These are phyloP conservation scores for Tetropium fuscum DNA, from an alignment of 2,888 invertebrate species.

Conservation along the genomic window DNA sequence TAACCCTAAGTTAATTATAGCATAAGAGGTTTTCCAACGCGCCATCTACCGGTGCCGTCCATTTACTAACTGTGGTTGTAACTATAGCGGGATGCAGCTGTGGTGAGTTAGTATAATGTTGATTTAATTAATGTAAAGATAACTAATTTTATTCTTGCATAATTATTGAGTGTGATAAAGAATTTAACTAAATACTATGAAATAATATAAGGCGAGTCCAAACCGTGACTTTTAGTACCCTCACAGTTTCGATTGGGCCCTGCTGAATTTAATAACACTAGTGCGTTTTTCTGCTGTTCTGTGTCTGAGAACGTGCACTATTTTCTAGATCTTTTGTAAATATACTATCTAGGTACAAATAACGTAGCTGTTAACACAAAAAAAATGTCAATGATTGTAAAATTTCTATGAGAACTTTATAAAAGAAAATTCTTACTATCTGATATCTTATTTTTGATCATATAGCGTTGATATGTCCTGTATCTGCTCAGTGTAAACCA, in stretches of 20 bases:
- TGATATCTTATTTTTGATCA: constrained; percentile 22
- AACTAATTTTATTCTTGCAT: constrained; percentile 18
- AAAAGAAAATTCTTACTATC: constrained; percentile 31
- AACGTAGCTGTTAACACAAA: constrained; percentile 47
- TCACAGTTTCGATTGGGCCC: constrained; percentile 4
- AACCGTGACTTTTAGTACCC: constrained; percentile 3
- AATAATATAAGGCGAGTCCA: constrained; percentile 16
- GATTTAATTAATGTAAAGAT: constrained; percentile 16
- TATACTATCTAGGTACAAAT: constrained; percentile 52
- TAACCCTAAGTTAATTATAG: too few relatives aligned
- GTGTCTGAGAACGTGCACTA: constrained; percentile 9
- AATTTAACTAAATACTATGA: constrained; percentile 38
- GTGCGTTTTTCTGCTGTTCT: constrained; percentile 13
- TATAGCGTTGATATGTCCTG: constrained; percentile 32
- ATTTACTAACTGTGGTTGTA: too few relatives aligned
- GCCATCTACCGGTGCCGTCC: too few relatives aligned
- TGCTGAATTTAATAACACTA: constrained; percentile 30
- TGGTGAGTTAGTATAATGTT: too few relatives aligned
- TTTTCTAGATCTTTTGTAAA: constrained; percentile 42
- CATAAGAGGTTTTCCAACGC: too few relatives aligned
- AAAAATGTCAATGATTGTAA: constrained; percentile 51
- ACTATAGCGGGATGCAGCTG: too few relatives aligned
- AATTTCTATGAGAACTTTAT: constrained; percentile 45
- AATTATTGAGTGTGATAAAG: constrained; percentile 49
- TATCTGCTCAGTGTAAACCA: constrained; percentile 46